Base-by-base conservation (phyloP, 2,113 vertebrate genomes). In the Zosterops pallidus region DNA sequence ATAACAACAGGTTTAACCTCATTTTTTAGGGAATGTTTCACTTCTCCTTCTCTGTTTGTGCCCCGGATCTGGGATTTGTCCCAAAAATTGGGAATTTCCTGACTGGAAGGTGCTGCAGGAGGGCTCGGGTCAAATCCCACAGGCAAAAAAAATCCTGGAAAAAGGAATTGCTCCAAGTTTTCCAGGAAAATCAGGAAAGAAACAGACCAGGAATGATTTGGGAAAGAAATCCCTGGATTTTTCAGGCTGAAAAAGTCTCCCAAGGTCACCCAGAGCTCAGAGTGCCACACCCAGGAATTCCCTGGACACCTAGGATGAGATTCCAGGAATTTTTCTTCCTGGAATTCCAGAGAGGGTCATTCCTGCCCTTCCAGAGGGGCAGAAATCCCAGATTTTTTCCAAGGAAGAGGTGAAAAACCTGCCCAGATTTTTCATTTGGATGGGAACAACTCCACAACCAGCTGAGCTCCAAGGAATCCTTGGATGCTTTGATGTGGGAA, bases 321-420 rank as follows among this genome's bases (percentile, higher is more conserved):
- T 14, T 15, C 1, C 1, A 21, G 44, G n/a, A n/a, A 28, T 14
- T 74, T 16, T 14, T 37, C 7, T 37, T 57, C 39, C 41, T 29
- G 28, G 39, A 77, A 53, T 5, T 0, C 17, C 2, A 46, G 22
- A 52, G 9, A 23, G 35, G 25, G 12, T 19, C 50, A 5, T 17
- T 29, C 41, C 80, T 1, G 3, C 50, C 13, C 9, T 22, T 62
- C 41, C 9, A 0, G n/a, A 57, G 68, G 18, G 9, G 47, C 6
- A 1, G 1, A 62, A 60, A 50, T 3, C 9, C 11, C 0, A 0
- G 37, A 21, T 21, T 77, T 35, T 37, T 35, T 37, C 11, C 35
- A 8, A 24, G 1, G 1, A 37, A 31, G n/a, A 41, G 31, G 37
- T 24, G 55, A 46, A 59, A 86, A 50, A 17, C 25, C 57, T 19